Percentiles rank a stretch among this genome's conserved stretches.
Conservation (phyloP, 2,113 vertebrate genomes). For the Gadus macrocephalus region DNA sequence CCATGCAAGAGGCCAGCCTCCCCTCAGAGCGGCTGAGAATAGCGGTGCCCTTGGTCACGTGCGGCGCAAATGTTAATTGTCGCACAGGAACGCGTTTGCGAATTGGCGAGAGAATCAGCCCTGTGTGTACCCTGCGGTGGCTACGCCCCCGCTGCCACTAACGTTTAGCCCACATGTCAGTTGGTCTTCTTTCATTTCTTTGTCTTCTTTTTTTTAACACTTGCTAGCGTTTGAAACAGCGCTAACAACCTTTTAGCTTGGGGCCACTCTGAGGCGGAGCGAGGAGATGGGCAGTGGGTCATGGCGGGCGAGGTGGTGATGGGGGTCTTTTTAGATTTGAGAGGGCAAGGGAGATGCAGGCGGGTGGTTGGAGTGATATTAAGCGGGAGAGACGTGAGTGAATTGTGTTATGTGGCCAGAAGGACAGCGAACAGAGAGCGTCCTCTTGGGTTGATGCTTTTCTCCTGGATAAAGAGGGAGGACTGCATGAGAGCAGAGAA, state of each 20-base stretch:
- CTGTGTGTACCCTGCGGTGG: too few relatives aligned
- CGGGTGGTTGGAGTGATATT: slow-evolving; percentile 20
- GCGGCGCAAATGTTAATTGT: too few relatives aligned
- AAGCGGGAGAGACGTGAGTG: slow-evolving; percentile 29
- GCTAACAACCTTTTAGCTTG: too few relatives aligned
- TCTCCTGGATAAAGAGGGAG: not conserved
- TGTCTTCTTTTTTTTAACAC: too few relatives aligned
- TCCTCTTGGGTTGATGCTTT: slow-evolving; percentile 27
- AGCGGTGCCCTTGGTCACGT: too few relatives aligned
- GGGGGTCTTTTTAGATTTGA: slow-evolving; percentile 5
- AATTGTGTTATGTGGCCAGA: slow-evolving; percentile 25
- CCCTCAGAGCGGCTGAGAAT: not conserved
- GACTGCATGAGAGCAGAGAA: slow-evolving; percentile 10
- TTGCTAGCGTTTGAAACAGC: too few relatives aligned
- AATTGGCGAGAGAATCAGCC: too few relatives aligned
- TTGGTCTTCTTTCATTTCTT: too few relatives aligned
- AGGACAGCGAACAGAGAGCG: slow-evolving; percentile 18
- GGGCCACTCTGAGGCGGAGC: too few relatives aligned
- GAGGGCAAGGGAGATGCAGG: slow-evolving; percentile 6
- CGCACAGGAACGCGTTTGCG: too few relatives aligned
- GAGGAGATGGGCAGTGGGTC: not conserved
- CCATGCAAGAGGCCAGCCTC: not conserved
- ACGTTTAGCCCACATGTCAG: too few relatives aligned
- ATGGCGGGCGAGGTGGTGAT: not conserved
- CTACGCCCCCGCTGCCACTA: too few relatives aligned